phyloP scores from a whole-genome alignment of 2,113 vertebrate genomes.

The Psettodes erumei region DNA sequence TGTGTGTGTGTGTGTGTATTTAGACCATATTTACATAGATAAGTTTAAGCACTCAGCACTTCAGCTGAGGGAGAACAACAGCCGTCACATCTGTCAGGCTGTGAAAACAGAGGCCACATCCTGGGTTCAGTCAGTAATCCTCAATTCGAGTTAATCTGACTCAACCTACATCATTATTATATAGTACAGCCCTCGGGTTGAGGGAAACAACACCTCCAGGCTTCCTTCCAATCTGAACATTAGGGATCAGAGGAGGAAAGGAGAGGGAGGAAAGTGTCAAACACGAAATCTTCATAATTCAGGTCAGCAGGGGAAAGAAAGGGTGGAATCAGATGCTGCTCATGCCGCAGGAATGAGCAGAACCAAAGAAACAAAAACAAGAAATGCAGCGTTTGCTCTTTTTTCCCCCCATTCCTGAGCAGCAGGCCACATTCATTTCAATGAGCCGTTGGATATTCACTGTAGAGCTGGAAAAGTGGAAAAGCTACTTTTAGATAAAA shows the following conservation, averaged over 20 bases:
- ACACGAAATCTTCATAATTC: background rate
- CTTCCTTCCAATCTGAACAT: slow-evolving; percentile 1
- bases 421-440: slow-evolving; percentile 8
- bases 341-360: background rate
- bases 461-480: background rate
- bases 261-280: background rate
- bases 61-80: no score
- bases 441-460: background rate
- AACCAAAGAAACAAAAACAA: background rate
- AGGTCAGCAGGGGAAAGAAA: background rate
- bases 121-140: slow-evolving; percentile 27
- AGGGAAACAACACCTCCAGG: background rate
- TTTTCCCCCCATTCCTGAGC: background rate
- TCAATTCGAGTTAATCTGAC: slow-evolving; percentile 57
- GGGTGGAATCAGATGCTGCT: background rate
- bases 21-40: background rate
- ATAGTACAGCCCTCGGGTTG: slow-evolving; percentile 10
- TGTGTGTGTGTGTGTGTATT: background rate
- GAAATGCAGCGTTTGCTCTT: background rate
- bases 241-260: slow-evolving; percentile 21
- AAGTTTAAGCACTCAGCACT: background rate
- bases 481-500: slow-evolving; percentile 34
- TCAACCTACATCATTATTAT: slow-evolving; percentile 28
- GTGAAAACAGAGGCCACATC: slow-evolving; percentile 25
- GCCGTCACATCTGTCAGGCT: background rate